Base-by-base conservation (phyloP, 2,797 vertebrate genomes). In the Gadopsis bispinosus region DNA sequence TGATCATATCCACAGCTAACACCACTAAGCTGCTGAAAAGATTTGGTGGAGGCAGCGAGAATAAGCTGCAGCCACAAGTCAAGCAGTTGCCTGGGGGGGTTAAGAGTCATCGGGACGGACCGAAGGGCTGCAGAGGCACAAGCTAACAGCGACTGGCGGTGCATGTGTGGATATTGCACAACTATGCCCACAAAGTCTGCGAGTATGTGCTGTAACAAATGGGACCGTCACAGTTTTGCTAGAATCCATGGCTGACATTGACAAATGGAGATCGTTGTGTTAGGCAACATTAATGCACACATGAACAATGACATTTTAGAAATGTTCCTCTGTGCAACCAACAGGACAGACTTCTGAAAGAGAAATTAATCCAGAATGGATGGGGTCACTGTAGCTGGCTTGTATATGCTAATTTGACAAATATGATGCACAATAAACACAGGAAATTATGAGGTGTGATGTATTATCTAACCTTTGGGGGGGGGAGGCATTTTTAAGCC, bases 221-320 rank as follows among this genome's bases (percentile, higher is more conserved):
- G 73, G 72, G 65, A 51, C 65, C 7, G 33, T 80, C 74, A 71
- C 66, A 3, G 65, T 83, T 84, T 79, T 84, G 75, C 86, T 72
- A 65, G 63, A 87, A 69, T 81, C 75, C 75, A 61, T 35, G 11
- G 69, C 68, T 77, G 87, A 88, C 85, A 71, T 60, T 88, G 86
- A 88, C 77, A 77, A 91, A 91, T 81, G 78, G 73, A 72, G 81
- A 87, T 88, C 58, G 72, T 67, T 84, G 73, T 75, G 39, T 75
- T 68, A 26, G 60, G 80, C 55, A 84, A 81, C 71, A 75, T 77
- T 78, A 80, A 82, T 62, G 75, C 76, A 77, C 56, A 71, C 68
- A 64, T 37, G 75, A 78, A 87, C 73, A 79, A 84, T 63, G 41
- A 82, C 61, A 76, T 77, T 82, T 88, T 59, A 71, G 33, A 85